Evolutionary conservation across 1,140 invertebrate species (phyloP), one percentile per base, ranked within the genome.

Genomic region (Drosophila sproati): DNA sequence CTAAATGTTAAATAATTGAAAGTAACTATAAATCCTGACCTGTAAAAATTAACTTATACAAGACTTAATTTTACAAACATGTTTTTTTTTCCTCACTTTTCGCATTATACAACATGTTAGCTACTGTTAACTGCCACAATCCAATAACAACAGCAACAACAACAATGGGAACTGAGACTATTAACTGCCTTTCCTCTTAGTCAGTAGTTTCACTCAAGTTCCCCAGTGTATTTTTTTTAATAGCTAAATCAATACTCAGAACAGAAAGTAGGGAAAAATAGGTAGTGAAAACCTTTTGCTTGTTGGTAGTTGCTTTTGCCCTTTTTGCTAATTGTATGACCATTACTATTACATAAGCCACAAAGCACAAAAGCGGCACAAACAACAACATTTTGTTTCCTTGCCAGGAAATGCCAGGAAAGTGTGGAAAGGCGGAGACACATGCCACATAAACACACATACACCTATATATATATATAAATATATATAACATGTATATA

Each of bases 191-290:
- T 77, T 61, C 47, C 72, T 59, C 66, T 55, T 68, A 51, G 41
- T 32, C 34, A 37, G 10, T 8, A 51, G 54, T 12, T 52, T 32
- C 2, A 32, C 41, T 29, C 59, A 12, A 57, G 39, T 54, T 64
- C 61, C 64, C 51, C 47, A 34, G 34, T 5, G 34, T 5, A 10
- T n/a, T 64, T 37, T 62, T 74, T 86, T 78, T 86, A 78, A 80
- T 85, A 69, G 78, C 75, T 86, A 76, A 86, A 86, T 86, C 82
- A 71, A 86, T 86, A 85, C 51, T 51, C 45, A 51, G 28, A 68
- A 52, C 37, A 29, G 20, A 59, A 47, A 57, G 34, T 52, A 29
- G 37, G 35, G 47, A 56, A 10, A 6, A 57, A 62, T 45, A 50
- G 20, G 52, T 8, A 6, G 12, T 39, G 51, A 34, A 54, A 61